A percentile compares a stretch with the other conserved stretches of the same genome.
Conservation (phyloP, 2,888 invertebrate genomes). For the Hydroisotoma schaefferi region DNA sequence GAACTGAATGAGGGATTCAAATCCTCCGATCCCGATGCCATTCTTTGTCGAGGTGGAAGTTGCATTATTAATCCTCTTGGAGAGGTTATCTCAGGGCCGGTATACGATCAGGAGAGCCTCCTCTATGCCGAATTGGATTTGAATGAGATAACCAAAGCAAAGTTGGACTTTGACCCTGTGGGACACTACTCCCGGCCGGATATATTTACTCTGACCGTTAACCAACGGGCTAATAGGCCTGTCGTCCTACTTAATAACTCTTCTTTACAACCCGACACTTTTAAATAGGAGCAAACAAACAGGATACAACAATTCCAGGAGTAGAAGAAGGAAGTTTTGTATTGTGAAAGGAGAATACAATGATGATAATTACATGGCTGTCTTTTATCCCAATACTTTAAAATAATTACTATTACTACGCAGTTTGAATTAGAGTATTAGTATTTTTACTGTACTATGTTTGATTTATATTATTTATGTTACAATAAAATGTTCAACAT, state of each 20-base stretch:
- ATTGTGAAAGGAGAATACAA: too few relatives aligned
- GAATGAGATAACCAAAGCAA: slow-evolving; percentile 30
- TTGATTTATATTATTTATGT: too few relatives aligned
- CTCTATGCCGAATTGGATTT: slow-evolving; percentile 35
- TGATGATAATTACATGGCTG: too few relatives aligned
- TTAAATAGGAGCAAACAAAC: too few relatives aligned
- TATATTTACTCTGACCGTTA: slow-evolving; percentile 30
- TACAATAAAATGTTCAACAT: too few relatives aligned
- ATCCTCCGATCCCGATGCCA: slow-evolving; percentile 20
- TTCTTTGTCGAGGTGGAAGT: slow-evolving; percentile 32
- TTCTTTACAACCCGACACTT: too few relatives aligned
- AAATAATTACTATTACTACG: too few relatives aligned
- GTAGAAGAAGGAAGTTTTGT: too few relatives aligned
- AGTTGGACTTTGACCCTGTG: slow-evolving; percentile 37
- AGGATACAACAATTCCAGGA: too few relatives aligned
- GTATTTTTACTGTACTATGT: too few relatives aligned
- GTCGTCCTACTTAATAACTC: not conserved
- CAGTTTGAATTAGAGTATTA: too few relatives aligned
- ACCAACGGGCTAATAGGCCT: slow-evolving; percentile 17
- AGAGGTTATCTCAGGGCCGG: slow-evolving; percentile 34
- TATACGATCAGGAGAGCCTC: slow-evolving; percentile 31
- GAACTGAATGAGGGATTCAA: slow-evolving; percentile 18
- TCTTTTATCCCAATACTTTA: too few relatives aligned
- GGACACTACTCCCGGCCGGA: slow-evolving; percentile 37
- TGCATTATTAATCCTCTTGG: slow-evolving; percentile 34